Base-by-base conservation (phyloP, 2,113 vertebrate species). In the Mungos mungo region DNA sequence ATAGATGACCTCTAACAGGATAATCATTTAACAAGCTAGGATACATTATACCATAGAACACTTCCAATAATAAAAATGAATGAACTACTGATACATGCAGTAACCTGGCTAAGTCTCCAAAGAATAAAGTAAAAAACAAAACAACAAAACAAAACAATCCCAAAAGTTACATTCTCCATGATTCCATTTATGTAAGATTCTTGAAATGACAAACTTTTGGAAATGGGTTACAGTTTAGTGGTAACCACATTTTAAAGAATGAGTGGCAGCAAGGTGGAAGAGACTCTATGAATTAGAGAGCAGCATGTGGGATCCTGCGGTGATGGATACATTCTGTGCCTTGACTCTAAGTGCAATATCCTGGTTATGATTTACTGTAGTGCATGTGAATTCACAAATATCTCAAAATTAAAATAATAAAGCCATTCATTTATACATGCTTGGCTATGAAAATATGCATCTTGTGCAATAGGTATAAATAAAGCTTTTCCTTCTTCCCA, bases 261-360 rank as follows among this genome's bases (percentile, higher is more conserved):
- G 35, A 0, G 33, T 16, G 29, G 29, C 4, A 23, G 0, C 5
- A 41, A 29, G 7, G 5, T n/a, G 3, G 35, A 31, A 54, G 35
- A 38, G 2, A 52, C 8, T 45, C 8, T 45, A 45, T 29, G 72
- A 45, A 2, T 47, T 29, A 77, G 41, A 35, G 14, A 21, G 16
- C 8, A 88, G 23, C 23, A 25, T 18, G 14, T 25, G 35, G 4
- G 31, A 14, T 16, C 21, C 35, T 23, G 23, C 45, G 29, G 1
- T 27, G 6, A n/a, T 29, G 50, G 69, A 41, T 33, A 16, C 15
- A 18, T 63, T 71, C 25, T 68, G 12, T 31, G 27, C 5, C 29
- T 74, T 74, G 35, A 8, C 45, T 45, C 1, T 27, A 1, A 2
- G 0, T 57, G 12, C 19, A 66, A 21, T 21, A 11, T 54, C 29